Conservation (phyloP, 2,797 vertebrate genomes). For the Rhinella marina region DNA sequence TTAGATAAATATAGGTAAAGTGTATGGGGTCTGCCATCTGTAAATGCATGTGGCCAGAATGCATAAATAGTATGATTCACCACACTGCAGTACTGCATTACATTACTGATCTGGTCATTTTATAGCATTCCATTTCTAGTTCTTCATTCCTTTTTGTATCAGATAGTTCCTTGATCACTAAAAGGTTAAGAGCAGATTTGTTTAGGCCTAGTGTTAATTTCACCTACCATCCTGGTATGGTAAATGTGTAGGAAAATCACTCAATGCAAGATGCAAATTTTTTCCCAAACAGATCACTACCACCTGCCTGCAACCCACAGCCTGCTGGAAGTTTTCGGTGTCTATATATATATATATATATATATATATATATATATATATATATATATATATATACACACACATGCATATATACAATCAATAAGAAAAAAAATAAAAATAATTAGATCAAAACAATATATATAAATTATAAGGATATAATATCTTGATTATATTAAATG, state of each 20-base stretch:
- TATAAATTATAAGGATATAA: too few relatives aligned
- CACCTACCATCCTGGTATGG: constrained; percentile 48
- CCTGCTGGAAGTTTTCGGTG: constrained; percentile 28
- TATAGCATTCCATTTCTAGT: background rate
- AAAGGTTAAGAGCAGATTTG: constrained; percentile 50
- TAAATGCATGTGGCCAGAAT: background rate
- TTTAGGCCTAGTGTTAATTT: constrained; percentile 55
- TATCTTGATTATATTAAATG: too few relatives aligned
- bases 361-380: background rate
- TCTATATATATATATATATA: background rate
- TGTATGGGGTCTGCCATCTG: background rate
- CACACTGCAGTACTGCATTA: background rate
- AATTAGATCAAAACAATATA: too few relatives aligned
- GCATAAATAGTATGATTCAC: background rate
- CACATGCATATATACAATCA: too few relatives aligned
- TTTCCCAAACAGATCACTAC: constrained; percentile 63
- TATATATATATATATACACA: too few relatives aligned
- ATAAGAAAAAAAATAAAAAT: too few relatives aligned
- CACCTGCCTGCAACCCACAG: constrained; percentile 62
- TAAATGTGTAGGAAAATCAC: constrained; percentile 67
- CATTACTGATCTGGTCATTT: background rate
- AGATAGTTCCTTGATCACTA: background rate
- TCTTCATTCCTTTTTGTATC: background rate
- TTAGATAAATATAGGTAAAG: too few relatives aligned
- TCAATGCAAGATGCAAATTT: constrained; percentile 66